Evolutionary conservation across 37 sponge, comb jelly and placozoan species (phyloP).

Genomic region (Chondrosia reniformis): DNA sequence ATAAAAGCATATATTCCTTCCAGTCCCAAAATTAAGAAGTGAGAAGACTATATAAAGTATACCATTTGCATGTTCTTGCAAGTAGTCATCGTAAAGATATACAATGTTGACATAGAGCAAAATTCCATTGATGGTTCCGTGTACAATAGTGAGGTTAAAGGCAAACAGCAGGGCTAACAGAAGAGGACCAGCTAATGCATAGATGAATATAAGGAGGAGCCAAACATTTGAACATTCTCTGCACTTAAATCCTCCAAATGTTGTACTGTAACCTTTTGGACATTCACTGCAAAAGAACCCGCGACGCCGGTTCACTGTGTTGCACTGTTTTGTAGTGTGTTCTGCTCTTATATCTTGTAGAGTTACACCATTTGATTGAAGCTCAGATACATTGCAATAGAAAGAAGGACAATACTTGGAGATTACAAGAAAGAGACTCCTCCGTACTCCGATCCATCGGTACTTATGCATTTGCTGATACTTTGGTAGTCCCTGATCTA

Average conservation of each 20-base stretch:
- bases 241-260: conserved; percentile 12
- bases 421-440: too few species aligned
- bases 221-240: conserved; percentile 17
- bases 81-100: background rate
- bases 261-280: conserved; percentile 10
- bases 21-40: conserved; percentile 33
- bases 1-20: conserved; percentile 47
- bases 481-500: too few species aligned
- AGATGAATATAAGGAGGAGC: conserved; percentile 10
- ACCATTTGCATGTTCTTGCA: background rate
- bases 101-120: conserved; percentile 45
- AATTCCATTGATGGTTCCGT: conserved; percentile 36
- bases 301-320: background rate
- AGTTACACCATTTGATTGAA: too few species aligned
- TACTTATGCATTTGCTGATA: too few species aligned
- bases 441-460: too few species aligned
- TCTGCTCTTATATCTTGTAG: too few species aligned
- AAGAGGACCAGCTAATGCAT: conserved; percentile 24
- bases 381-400: too few species aligned
- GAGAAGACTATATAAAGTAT: conserved; percentile 32
- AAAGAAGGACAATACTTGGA: too few species aligned
- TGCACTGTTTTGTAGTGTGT: too few species aligned
- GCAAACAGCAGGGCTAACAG: conserved; percentile 26
- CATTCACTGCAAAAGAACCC: conserved; percentile 45
- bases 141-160: conserved; percentile 16